Base-by-base conservation (phyloP, 2,888 invertebrate species). In the Dicyrtoma fusca region DNA sequence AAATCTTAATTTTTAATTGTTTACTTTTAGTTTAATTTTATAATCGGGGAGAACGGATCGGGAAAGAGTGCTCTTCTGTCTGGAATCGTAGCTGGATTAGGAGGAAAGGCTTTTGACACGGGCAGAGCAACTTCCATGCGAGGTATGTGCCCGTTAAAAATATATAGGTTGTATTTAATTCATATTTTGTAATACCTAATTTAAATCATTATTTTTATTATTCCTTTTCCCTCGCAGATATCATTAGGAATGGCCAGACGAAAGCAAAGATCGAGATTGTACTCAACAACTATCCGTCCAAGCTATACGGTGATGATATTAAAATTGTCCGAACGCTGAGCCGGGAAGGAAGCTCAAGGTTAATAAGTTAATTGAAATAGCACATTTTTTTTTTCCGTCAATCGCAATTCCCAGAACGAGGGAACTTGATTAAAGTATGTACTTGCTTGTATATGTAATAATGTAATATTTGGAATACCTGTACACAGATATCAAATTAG, bases 261-360 rank as follows among this genome's bases (percentile, higher is more conserved):
- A 45, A 19, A 44, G 73, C 73, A 11, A 71, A 75, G 19, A 77
- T 76, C 11, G 55, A 75, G 44, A 69, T 80, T 11, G 75, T 75
- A 1, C 57, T 80, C 17, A 5, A 64, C 8, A 80, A 80, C 51
- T 45, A 68, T 34, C 23, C 49, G 19, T 44, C 42, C 5, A 63
- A 65, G 5, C 71, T 64, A n/a, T 80, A 79, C 62, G 77, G 80
- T 19, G 49, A 74, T 19, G 76, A 77, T 47, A 71, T 80, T 6
- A 75, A 57, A 8, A 76, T 80, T 53, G 74, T 79, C 42, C 69
- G 78, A 47, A 64, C 64, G 6, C n/a, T 80, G 4, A 74, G 63
- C 14, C 34, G 34, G 34, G 34, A 34, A 34, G 34, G 34, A 8
- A 34, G 34, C 34, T 34, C 34, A 34, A 34, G 34, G 34, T 34